Percentiles rank a stretch among this genome's conserved stretches.
Evolutionary conservation across 2,113 vertebrate genomes (phyloP).

Genomic region (Struthidea cinerea): DNA sequence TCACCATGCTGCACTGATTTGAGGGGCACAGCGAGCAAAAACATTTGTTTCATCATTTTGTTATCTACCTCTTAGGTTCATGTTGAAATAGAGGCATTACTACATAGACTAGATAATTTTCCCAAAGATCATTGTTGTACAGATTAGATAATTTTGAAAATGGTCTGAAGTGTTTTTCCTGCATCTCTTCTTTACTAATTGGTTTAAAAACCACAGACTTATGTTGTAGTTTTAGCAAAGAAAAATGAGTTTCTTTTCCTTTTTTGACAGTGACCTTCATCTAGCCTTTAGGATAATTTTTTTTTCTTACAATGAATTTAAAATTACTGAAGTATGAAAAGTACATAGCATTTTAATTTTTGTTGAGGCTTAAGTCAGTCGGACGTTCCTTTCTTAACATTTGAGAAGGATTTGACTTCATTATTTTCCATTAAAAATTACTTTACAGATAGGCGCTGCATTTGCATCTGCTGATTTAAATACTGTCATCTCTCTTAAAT

Average conservation of each 20-base stretch:
- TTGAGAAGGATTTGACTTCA: slow-evolving; percentile 67
- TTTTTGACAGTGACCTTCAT: slow-evolving; percentile 84
- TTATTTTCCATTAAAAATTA: slow-evolving; percentile 71
- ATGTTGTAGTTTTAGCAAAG: slow-evolving; percentile 82
- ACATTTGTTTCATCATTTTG: slow-evolving; percentile 84
- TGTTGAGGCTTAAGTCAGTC: slow-evolving; percentile 75
- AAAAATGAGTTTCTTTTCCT: slow-evolving; percentile 78
- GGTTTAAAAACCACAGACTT: slow-evolving; percentile 80
- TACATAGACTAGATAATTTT: slow-evolving; percentile 81
- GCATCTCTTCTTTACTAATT: slow-evolving; percentile 85
- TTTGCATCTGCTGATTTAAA: slow-evolving; percentile 82
- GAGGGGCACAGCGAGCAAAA: slow-evolving; percentile 86
- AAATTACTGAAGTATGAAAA: slow-evolving; percentile 74
- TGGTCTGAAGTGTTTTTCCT: slow-evolving; percentile 82
- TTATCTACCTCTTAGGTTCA: slow-evolving; percentile 93
- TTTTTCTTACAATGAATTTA: slow-evolving; percentile 78
- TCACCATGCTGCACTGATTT: slow-evolving; percentile 81
- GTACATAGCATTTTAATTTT: slow-evolving; percentile 81
- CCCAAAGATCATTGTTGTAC: slow-evolving; percentile 81
- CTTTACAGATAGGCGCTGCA: slow-evolving; percentile 80
- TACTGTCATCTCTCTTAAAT: slow-evolving; percentile 82
- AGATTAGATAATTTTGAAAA: slow-evolving; percentile 83
- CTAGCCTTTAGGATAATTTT: slow-evolving; percentile 78
- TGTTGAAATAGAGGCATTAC: slow-evolving; percentile 93
- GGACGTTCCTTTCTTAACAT: slow-evolving; percentile 71